Base-by-base conservation (phyloP, 2,113 vertebrate species). In the Anser brachyrhynchus region DNA sequence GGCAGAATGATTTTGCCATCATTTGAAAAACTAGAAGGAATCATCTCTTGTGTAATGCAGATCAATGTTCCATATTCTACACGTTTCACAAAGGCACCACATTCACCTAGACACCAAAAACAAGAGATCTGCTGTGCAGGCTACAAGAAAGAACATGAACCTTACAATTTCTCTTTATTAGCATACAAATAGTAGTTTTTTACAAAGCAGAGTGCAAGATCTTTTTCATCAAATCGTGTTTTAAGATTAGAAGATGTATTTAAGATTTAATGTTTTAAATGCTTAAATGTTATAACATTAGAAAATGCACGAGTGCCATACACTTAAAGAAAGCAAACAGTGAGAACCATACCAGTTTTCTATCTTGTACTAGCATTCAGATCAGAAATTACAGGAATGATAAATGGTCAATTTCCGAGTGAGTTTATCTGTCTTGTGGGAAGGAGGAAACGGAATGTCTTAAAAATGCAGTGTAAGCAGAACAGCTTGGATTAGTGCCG, bases 391-490 rank as follows among this genome's bases (percentile, higher is more conserved):
- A 35, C n/a, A 51, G 43, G 90, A 57, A 39, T 59, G 13, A 67
- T 54, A 78, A 88, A 59, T 12, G 31, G 31, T 18, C 29, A 22
- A 0, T 79, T 74, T 91, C 73, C 2, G 1, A 31, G 28, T 79
- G 81, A 54, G 73, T 86, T 77, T 84, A 18, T 95, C 57, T 86
- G 15, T 57, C 85, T 85, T 66, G 35, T 81, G 75, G 72, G 82
- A 96, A 35, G 26, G 46, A 79, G 44, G 43, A 66, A 95, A 86
- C 52, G 33, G 72, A 72, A 90, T 87, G 65, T 31, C 69, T 74
- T 72, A 84, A 81, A 89, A 95, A 75, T 22, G 20, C 84, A 89
- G 31, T 6, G 37, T 87, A 92, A 95, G 93, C 93, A 90, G 70
- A 85, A 95, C 59, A 81, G 13, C 41, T 70, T 96, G 96, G 91